Evolutionary conservation across 2,888 invertebrate species (phyloP), one percentile per base, ranked within the genome.

Genomic region (Agrotis clavis): DNA sequence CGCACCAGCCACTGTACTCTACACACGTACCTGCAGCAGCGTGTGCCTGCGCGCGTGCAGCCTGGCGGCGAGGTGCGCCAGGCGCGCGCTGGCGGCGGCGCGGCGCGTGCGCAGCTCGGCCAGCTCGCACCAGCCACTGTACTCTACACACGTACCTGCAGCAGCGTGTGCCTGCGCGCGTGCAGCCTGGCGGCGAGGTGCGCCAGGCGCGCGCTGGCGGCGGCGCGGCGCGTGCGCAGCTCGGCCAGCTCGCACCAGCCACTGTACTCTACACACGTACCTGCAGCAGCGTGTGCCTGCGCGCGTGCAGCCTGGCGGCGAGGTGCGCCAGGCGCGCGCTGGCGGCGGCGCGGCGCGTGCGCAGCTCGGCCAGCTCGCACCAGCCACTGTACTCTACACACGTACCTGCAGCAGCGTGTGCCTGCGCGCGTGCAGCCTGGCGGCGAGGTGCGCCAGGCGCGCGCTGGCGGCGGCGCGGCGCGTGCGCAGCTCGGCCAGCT

Each of bases 21-120:
- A 30, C 30, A 30, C 30, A 30, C 30, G 14, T 93, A 98, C 98
- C 96, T 98, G 98, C 69, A 99, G 95, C 76, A 99, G 97, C 74
- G 98, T 97, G 92, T 99, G 99, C 73, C 98, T 97, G 67, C 99
- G 96, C 87, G 98, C 98, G 59, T 98, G 97, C 84, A 99, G 97
- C 78, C 98, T 97, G 62, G 99, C 97, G 84, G 98, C 97, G 83
- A 98, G 97, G 89, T 99, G 98, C 81, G 98, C 97, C 62, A 99
- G 97, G 88, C 98, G 97, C 0, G 99, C 98, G 76, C 97, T 97
- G 70, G 98, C 97, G 66, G 98, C 97, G 14, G 98, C 97, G 90
- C 99, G 98, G 77, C 98, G 97, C 84, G 98, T 97, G 88, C 98
- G 98, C 87, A 99, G 94, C 86, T 97, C 97, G 50, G 97, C 97